phyloP scores from a whole-genome alignment of 2,797 vertebrate species.

The Austrolebias charrua region DNA sequence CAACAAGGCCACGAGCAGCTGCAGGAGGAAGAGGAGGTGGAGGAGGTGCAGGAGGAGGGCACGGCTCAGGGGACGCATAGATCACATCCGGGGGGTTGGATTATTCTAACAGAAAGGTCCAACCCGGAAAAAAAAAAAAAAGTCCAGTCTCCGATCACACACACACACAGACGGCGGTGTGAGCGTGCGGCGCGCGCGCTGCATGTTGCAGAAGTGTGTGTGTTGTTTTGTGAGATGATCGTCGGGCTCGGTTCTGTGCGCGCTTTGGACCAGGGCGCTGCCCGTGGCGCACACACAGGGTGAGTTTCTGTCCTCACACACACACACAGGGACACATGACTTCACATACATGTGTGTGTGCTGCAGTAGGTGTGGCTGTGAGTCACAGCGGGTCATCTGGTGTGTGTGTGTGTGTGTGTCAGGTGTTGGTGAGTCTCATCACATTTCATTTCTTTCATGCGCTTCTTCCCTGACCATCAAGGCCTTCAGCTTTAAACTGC shows the following conservation, averaged over 20 bases:
- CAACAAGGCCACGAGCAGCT: constrained; percentile 8
- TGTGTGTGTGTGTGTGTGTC: constrained; percentile 44
- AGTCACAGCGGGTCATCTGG: constrained; percentile 57
- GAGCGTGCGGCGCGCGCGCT: constrained; percentile 20
- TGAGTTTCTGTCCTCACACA: constrained; percentile 31
- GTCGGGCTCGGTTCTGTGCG: constrained; percentile 9
- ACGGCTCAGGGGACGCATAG: constrained; percentile 56
- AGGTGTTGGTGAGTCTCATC: constrained; percentile 43
- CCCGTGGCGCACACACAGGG: constrained; percentile 67
- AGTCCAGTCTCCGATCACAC: constrained; percentile 53
- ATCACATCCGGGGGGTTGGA: constrained; percentile 82
- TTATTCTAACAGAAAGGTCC: constrained; percentile 74
- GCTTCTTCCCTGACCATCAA: background rate
- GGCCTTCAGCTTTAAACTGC: background rate
- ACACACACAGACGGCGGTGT: constrained; percentile 49
- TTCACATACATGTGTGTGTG: background rate
- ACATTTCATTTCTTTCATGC: background rate
- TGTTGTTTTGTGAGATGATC: constrained; percentile 32
- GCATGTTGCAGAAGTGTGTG: constrained; percentile 12
- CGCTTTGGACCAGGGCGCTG: constrained; percentile 66
- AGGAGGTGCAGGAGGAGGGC: constrained; percentile 39
- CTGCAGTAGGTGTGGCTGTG: constrained; percentile 58
- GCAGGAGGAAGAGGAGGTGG: constrained; percentile 8
- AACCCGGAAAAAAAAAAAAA: constrained; percentile 75
- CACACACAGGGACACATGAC: constrained; percentile 5